phyloP scores from a whole-genome alignment of 2,888 invertebrate genomes.

The Drosophila anceps region DNA sequence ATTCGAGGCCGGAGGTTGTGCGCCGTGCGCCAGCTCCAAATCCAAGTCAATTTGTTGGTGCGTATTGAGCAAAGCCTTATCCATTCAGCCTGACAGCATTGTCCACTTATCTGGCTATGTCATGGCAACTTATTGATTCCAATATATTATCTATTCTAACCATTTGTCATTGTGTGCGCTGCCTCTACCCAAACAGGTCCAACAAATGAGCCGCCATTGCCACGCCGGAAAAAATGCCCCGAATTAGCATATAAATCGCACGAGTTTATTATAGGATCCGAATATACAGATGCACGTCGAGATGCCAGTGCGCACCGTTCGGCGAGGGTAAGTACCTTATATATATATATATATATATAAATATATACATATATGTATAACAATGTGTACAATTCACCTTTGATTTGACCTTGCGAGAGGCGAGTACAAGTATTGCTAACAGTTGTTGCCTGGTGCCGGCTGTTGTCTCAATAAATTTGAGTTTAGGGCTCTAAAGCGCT shows the following conservation, averaged over 20 bases:
- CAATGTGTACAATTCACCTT: conserved; percentile 33
- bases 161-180: conserved; percentile 12
- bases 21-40: conserved; percentile 88
- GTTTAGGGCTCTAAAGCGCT: not conserved
- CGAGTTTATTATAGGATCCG: conserved; percentile 89
- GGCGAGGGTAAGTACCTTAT: conserved; percentile 84
- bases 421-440: conserved; percentile 9
- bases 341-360: not conserved
- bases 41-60: conserved; percentile 85
- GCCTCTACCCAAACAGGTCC: conserved; percentile 81
- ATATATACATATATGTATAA: conserved; percentile 7
- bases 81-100: conserved; percentile 11
- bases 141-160: conserved; percentile 39
- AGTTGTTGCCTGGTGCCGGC: conserved; percentile 4
- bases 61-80: conserved; percentile 49
- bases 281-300: conserved; percentile 87
- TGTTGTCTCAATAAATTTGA: conserved; percentile 24
- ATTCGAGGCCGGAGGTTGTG: conserved; percentile 90
- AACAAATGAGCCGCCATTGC: conserved; percentile 93
- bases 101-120: conserved; percentile 44
- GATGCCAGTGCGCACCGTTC: conserved; percentile 85
- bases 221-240: conserved; percentile 95
- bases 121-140: conserved; percentile 30
- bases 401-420: conserved; percentile 43
- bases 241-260: conserved; percentile 95